phyloP scores from a whole-genome alignment of 2,888 invertebrate species.

The Ecdyonurus torrentis region DNA sequence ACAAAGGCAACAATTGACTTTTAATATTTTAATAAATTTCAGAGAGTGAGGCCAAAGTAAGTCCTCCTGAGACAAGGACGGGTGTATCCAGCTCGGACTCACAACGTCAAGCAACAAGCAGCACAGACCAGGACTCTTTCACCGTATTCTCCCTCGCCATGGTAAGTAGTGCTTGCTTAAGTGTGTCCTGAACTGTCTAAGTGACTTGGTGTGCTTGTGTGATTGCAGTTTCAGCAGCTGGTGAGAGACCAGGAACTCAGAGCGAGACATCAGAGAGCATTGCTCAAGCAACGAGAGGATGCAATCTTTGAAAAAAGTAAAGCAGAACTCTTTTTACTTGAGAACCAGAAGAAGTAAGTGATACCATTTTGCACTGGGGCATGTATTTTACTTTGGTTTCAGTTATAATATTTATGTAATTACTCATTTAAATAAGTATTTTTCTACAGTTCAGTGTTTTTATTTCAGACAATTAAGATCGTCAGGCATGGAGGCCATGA shows the following conservation, averaged over 20 bases:
- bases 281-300: constrained; percentile 48
- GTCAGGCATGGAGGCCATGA: constrained; percentile 36
- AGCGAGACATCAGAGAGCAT: constrained; percentile 43
- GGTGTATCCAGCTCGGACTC: background rate
- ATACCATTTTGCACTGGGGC: background rate
- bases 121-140: constrained; percentile 7
- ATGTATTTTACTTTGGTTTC: too few relatives aligned
- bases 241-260: constrained; percentile 48
- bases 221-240: constrained; percentile 40
- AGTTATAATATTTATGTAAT: too few relatives aligned
- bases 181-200: too few relatives aligned
- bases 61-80: background rate
- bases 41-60: background rate
- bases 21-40: too few relatives aligned
- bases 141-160: constrained; percentile 7
- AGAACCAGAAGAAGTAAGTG: constrained; percentile 40
- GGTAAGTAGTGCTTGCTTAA: too few relatives aligned
- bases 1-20: too few relatives aligned
- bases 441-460: too few relatives aligned
- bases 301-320: constrained; percentile 47
- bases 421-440: too few relatives aligned
- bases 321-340: constrained; percentile 43
- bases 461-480: constrained; percentile 30
- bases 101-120: background rate
- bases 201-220: too few relatives aligned